Evolutionary conservation across 2,888 invertebrate species (phyloP), one percentile per base, ranked within the genome.

Genomic region (Machimus atricapillus): DNA sequence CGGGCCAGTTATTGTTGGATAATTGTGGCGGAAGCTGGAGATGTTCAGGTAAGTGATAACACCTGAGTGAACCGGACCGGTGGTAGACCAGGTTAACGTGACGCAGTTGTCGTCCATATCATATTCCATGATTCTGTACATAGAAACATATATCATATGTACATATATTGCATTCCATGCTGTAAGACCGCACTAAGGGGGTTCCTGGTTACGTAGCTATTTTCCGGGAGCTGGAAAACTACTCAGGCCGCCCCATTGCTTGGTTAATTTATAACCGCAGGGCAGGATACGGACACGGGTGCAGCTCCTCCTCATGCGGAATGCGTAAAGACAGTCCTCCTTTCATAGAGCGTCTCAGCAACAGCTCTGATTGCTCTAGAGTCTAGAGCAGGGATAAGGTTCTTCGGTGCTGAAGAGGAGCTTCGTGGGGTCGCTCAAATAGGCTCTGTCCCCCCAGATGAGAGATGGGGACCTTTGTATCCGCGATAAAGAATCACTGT

Each of bases 211-310:
- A 14, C 23, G 43, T 23, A 27, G 46, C 79, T 27, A 79, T 31
- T 76, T 76, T 76, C 52, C 14, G n/a, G 52, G n/a, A 23, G 23
- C 23, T 52, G 23, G 52, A 40, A 40, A 40, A 78, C 78, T 37
- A 40, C 23, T 23, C 37, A 40, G 77, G 23, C 12, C 77, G 6
- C 19, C 43, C 43, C 14, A 43, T 5, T 52, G 79, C 52, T 56
- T 79, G 46, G 79, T 79, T 79, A 79, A 79, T 79, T 79, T 52
- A 79, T 79, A 31, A 79, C 46, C 46, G 40, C 40, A 40, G 40
- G 40, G 31, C 79, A 79, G 52, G 79, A 79, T 52, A 56, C 23
- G 52, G 52, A 43, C 14, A 52, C 52, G 52, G 52, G 52, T 27
- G 46, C 27, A 27, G 76, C 31, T 52, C 27, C 52, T 52, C 27